These are phyloP conservation scores for Cyphotilapia sp. DNA, from an alignment of 2,113 vertebrate genomes.

Conservation along the genomic window DNA sequence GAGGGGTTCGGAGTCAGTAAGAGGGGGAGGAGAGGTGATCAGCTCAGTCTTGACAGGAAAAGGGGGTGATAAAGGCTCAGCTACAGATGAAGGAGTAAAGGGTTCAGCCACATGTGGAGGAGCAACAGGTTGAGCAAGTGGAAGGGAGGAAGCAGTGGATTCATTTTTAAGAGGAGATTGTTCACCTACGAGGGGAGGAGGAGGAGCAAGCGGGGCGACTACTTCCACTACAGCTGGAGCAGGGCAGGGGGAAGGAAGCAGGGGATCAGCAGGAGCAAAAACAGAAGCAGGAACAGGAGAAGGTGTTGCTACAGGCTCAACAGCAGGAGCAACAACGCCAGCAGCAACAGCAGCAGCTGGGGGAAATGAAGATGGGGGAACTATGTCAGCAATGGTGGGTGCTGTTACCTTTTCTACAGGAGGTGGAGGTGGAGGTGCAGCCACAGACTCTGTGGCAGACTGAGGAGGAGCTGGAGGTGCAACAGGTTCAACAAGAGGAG, in stretches of 20 bases:
- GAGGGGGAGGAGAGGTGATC: neutral
- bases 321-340: constrained; percentile 26
- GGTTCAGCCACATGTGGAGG: constrained; percentile 19
- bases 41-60: neutral
- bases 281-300: neutral
- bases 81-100: constrained; percentile 3
- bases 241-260: neutral
- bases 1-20: neutral
- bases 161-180: constrained; percentile 6
- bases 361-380: constrained; percentile 19
- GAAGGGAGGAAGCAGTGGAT: neutral
- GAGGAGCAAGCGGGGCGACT: neutral
- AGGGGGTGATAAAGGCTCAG: constrained; percentile 12
- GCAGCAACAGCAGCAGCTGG: neutral
- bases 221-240: constrained; percentile 17
- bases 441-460: constrained; percentile 18
- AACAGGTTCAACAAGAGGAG: constrained; percentile 16
- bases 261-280: neutral
- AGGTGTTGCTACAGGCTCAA: constrained; percentile 19
- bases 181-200: constrained; percentile 15
- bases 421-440: constrained; percentile 22
- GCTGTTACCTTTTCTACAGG: constrained; percentile 56
- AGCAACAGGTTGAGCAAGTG: constrained; percentile 15
- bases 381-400: constrained; percentile 33
- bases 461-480: constrained; percentile 6